Evolutionary conservation across 2,888 invertebrate species (phyloP).

Genomic region (Pollenia amentaria): DNA sequence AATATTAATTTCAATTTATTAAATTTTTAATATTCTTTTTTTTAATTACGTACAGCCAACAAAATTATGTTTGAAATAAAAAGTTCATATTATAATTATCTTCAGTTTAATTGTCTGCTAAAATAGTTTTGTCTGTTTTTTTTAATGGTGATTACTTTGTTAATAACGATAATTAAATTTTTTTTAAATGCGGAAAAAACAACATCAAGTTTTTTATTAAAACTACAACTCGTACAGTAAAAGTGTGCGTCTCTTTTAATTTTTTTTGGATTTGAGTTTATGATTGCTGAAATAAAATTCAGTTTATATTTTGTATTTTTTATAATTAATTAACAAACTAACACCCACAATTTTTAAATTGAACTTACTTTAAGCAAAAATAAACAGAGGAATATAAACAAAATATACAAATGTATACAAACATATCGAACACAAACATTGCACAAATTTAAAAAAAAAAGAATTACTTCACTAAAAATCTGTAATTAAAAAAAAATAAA

Average conservation of each 20-base stretch:
- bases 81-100: slow-evolving; percentile 7
- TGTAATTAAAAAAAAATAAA: too few relatives aligned
- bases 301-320: slow-evolving; percentile 9
- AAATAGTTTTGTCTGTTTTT: neutral
- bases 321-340: slow-evolving; percentile 43
- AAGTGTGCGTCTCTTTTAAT: neutral
- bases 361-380: slow-evolving; percentile 18
- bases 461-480: too few relatives aligned
- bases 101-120: slow-evolving; percentile 20
- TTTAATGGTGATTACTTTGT: slow-evolving; percentile 4
- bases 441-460: too few relatives aligned
- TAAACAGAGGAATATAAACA: neutral
- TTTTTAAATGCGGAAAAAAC: too few relatives aligned
- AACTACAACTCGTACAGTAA: too few relatives aligned
- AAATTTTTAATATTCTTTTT: too few relatives aligned
- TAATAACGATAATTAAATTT: neutral
- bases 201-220: too few relatives aligned
- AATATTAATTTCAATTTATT: too few relatives aligned
- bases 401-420: too few relatives aligned
- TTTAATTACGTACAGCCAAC: too few relatives aligned
- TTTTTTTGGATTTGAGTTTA: neutral
- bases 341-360: slow-evolving; percentile 21
- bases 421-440: too few relatives aligned
- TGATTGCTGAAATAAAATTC: slow-evolving; percentile 70
- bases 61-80: neutral